phyloP scores from a whole-genome alignment of 2,797 vertebrate species.

The Enteromius paludinosus region DNA sequence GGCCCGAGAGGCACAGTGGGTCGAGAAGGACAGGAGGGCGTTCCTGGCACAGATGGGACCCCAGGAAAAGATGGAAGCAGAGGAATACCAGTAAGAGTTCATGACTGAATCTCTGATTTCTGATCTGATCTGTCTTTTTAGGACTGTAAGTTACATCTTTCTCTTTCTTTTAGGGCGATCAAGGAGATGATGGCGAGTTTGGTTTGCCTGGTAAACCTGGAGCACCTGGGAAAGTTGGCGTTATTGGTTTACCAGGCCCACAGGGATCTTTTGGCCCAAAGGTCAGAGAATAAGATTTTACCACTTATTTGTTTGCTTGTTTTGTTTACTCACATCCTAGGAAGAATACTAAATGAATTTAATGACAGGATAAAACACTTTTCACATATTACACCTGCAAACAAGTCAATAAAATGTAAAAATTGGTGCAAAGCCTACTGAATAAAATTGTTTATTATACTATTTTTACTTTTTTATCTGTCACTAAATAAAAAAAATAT shows the following conservation, averaged over 20 bases:
- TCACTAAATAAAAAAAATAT: neutral
- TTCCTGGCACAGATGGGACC: conserved; percentile 85
- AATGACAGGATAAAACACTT: too few species aligned
- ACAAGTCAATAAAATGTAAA: too few species aligned
- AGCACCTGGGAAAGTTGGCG: conserved; percentile 86
- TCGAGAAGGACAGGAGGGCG: conserved; percentile 90
- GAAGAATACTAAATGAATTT: too few species aligned
- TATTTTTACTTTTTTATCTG: neutral
- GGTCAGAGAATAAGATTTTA: conserved; percentile 71
- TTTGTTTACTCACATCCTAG: neutral
- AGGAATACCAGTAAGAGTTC: conserved; percentile 85
- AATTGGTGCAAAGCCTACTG: too few species aligned
- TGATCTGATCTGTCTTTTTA: neutral
- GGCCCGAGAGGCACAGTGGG: conserved; percentile 94
- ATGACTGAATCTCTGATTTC: neutral
- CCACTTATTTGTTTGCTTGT: neutral
- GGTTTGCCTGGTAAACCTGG: conserved; percentile 87
- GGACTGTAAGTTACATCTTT: neutral
- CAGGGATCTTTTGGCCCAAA: conserved; percentile 92
- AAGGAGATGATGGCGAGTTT: conserved; percentile 90
- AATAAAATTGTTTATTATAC: neutral
- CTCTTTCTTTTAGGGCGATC: conserved; percentile 83
- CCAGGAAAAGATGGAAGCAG: conserved; percentile 86
- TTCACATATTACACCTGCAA: too few species aligned
- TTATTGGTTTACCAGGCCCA: conserved; percentile 89